Base-by-base conservation (phyloP, 2,888 invertebrate genomes). In the Ochropleura leucogaster region DNA sequence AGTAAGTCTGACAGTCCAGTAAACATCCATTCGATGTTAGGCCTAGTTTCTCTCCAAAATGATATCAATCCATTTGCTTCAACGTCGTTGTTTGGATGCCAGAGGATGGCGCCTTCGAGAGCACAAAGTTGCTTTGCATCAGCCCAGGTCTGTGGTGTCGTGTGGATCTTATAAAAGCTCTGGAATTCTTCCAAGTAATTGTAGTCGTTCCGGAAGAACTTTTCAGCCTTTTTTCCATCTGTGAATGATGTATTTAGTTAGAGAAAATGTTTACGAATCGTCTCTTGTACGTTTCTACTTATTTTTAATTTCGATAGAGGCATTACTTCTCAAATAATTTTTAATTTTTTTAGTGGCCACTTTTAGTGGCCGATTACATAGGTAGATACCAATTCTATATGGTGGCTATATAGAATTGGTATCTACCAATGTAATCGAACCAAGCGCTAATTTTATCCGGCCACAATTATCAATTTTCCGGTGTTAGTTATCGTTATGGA, bases 151-250 rank as follows among this genome's bases (percentile, higher is more conserved):
- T 18, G n/a, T n/a, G 66, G 53, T 59, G 44, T 14, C 10, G 18
- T 51, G 46, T 74, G 74, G 5, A 82, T 20, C 46, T 74, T 74
- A n/a, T 74, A 74, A 46, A 74, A 74, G 74, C 59, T 74, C 10
- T 67, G 2, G 5, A 60, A 5, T 66, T 14, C 16, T 10, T 46
- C 51, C 18, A 66, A 51, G n/a, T 94, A 94, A 0, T 84, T 81
- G 9, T 88, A 92, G 1, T 88, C 90, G 0, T 91, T 74, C n/a
- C 74, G 74, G 46, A 74, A 74, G 18, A 51, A 74, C 20, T 89
- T 91, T 20, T 88, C 83, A 60, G 85, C 10, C 18, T 3, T 59
- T 59, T 74, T 74, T 67, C 75, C 75, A 74, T 74, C 74, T 74
- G 40, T n/a, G 10, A 66, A 44, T 49, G n/a, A 44, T n/a, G 10